Evolutionary conservation across 2,113 vertebrate species (phyloP).

Genomic region (Platycercus adscitus): DNA sequence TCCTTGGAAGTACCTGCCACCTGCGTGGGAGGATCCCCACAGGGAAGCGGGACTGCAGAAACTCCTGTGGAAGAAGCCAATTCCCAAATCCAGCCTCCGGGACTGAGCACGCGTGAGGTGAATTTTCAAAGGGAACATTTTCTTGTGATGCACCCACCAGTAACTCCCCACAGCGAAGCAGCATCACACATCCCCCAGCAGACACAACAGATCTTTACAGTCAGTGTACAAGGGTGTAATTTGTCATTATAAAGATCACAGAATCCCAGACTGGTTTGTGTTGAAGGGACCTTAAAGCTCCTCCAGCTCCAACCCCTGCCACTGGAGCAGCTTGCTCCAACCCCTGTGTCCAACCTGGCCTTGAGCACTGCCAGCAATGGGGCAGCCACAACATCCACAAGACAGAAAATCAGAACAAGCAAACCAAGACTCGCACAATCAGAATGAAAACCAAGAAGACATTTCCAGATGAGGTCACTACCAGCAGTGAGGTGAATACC

Average conservation of each 20-base stretch:
- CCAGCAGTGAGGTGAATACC: background rate
- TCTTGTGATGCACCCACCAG: background rate
- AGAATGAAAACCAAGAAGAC: background rate
- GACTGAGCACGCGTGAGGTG: background rate
- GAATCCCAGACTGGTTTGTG: background rate
- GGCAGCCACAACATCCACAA: background rate
- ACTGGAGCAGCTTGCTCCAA: background rate
- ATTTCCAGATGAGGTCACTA: background rate
- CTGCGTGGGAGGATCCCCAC: rapidly evolving
- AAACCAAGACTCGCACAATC: background rate
- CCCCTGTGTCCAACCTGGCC: background rate
- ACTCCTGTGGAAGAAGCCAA: background rate
- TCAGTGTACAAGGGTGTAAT: rapidly evolving
- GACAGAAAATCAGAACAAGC: background rate
- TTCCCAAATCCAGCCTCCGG: background rate
- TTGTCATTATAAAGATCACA: background rate
- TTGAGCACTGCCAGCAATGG: background rate
- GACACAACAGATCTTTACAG: rapidly evolving
- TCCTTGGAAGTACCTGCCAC: background rate
- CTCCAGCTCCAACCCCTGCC: background rate
- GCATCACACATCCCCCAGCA: background rate
- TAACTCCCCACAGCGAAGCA: background rate
- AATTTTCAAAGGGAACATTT: background rate
- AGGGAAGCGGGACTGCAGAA: rapidly evolving
- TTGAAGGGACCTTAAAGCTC: background rate